Evolutionary conservation across 2,797 vertebrate species (phyloP).

Genomic region (Chromis chromis): DNA sequence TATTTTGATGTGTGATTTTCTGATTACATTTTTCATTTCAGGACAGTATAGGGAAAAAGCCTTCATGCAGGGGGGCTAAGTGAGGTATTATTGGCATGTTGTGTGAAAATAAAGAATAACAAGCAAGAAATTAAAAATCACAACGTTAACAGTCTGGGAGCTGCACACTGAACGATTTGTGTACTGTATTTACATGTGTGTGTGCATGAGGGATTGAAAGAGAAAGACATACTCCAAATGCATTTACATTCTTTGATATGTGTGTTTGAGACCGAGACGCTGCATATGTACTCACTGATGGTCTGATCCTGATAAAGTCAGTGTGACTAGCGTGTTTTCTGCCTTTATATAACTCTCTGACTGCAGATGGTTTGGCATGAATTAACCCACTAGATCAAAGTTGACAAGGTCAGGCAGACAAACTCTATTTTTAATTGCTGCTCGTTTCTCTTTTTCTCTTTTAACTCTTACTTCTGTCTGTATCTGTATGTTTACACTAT

Average conservation of each 20-base stretch:
- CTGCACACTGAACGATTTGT: conserved; percentile 8
- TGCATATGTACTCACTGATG: conserved; percentile 16
- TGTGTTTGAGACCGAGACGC: not conserved
- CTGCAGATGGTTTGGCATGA: conserved; percentile 26
- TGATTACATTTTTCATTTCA: conserved; percentile 49
- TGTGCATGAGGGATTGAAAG: conserved; percentile 1
- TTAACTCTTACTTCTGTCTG: not conserved
- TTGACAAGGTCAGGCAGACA: not conserved
- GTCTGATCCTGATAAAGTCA: conserved; percentile 21
- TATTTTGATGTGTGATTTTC: conserved; percentile 7
- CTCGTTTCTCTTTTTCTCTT: not conserved
- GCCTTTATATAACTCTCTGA: conserved; percentile 36
- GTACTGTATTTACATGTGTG: not conserved
- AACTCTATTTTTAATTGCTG: not conserved
- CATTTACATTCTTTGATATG: conserved; percentile 1
- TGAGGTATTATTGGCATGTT: conserved; percentile 47
- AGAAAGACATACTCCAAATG: not conserved
- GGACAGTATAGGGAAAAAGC: conserved; percentile 8
- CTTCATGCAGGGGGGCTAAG: conserved; percentile 15
- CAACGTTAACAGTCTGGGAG: conserved; percentile 9
- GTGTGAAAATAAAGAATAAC: conserved; percentile 39
- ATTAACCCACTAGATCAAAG: conserved; percentile 37
- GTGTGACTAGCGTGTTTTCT: not conserved
- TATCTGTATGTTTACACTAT: not conserved
- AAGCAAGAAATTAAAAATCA: not conserved